Base-by-base conservation (phyloP, 2,113 vertebrate species). In the Chamaetylas fuelleborni region DNA sequence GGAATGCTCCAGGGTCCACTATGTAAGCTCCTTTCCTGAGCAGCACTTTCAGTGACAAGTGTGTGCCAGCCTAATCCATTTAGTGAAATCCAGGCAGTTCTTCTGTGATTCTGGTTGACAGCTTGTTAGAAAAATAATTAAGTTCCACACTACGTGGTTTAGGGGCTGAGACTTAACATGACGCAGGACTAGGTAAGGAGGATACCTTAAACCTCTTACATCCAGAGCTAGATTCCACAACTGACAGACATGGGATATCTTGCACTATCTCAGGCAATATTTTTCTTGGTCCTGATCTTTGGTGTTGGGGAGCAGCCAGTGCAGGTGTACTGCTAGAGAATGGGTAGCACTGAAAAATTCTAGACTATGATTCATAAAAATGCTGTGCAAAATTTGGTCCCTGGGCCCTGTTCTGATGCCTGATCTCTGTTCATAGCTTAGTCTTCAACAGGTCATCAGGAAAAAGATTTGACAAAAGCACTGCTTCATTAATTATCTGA, bases 231-330 rank as follows among this genome's bases (percentile, higher is more conserved):
- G 38, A 58, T 64, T 81, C 51, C 26, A 62, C 15, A 78, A 24
- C 29, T 38, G 76, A 53, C 14, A 34, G 25, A 50, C 10, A 34
- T 36, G 6, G 11, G 16, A 19, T 43, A 29, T 31, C 40, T 69
- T 33, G 29, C 48, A 69, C 34, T 2, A 62, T 11, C 8, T 53
- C 56, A 43, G 17, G 64, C 26, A 45, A 43, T 47, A 13, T 69
- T 56, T 67, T 82, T 7, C 12, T 64, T 51, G 12, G 18, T 54
- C 72, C 25, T 64, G 29, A 72, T 36, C 71, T 64, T 58, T 40
- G 17, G 17, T 58, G 19, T 33, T 0, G 0, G 17, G 15, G 15
- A 72, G 48, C 23, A 71, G 71, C n/a, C 43, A 48, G 45, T 8
- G 31, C 26, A 78, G 17, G 38, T 56, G 45, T 1, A 7, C 25